Base-by-base conservation (phyloP, 2,113 vertebrate genomes). In the Rhodinocichla rosea region DNA sequence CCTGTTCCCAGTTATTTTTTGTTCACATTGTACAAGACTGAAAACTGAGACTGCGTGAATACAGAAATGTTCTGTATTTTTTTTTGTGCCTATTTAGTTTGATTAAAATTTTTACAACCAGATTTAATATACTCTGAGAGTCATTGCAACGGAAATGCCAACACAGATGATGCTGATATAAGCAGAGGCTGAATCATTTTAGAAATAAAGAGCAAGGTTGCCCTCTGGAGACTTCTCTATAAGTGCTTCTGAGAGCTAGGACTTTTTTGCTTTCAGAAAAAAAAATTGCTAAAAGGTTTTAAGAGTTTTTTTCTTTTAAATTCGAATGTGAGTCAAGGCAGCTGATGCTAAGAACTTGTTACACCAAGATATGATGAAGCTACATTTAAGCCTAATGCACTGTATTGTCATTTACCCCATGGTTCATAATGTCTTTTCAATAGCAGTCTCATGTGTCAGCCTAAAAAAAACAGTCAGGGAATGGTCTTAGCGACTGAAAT, bases 181-280 rank as follows among this genome's bases (percentile, higher is more conserved):
- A 70, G 32, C 32, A 42, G n/a, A 10, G 32, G 11, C 63, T 84
- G 87, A 94, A 79, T 83, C 0, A 50, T 44, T 93, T 87, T 67
- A 26, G 42, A 90, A 91, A 78, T 1, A 23, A 94, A 94, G 95
- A 93, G 64, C 93, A 95, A 94, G 88, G 78, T 82, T 95, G 96
- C 95, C 96, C 93, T 81, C 96, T 97, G 94, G 93, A 83, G 97
- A 90, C 59, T 91, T 39, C 33, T 55, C 20, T 19, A 39, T 50
- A 67, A 78, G 49, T 33, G 45, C 65, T 71, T 68, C 55, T 2
- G 7, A 49, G 28, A 59, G 13, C 20, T 32, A 15, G 11, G 18
- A 30, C 14, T 74, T 77, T 64, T 42, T 30, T 77, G 64, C 7
- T 55, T 52, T 7, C 28, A 63, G 39, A 6, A 81, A 83, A 86